A percentile compares a stretch with the other conserved stretches of the same genome.
Evolutionary conservation across 1,140 invertebrate genomes (phyloP).

Genomic region (Brachystomella parvula): DNA sequence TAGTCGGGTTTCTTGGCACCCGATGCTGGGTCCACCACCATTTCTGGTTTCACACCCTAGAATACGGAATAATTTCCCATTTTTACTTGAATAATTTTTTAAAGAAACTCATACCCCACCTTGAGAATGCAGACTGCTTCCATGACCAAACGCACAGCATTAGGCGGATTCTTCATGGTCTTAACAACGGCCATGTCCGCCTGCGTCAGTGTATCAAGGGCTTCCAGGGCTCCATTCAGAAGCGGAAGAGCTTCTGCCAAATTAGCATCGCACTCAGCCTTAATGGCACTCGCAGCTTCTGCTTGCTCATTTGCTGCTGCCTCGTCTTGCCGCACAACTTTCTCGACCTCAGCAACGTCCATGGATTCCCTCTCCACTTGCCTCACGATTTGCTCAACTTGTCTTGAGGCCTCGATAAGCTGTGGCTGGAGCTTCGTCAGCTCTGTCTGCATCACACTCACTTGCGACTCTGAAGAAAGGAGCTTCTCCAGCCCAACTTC

Average conservation of each 20-base stretch:
- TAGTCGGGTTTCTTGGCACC: constrained; percentile 83
- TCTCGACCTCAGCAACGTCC: constrained; percentile 62
- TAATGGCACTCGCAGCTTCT: constrained; percentile 73
- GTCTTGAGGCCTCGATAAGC: constrained; percentile 70
- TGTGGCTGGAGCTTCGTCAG: constrained; percentile 78
- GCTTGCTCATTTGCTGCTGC: constrained; percentile 64
- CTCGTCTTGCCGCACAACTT: constrained; percentile 59
- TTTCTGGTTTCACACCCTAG: constrained; percentile 73
- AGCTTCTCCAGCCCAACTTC: constrained; percentile 79
- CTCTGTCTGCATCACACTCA: constrained; percentile 75
- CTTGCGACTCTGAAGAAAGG: constrained; percentile 70
- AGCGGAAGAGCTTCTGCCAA: constrained; percentile 88
- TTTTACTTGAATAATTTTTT: constrained; percentile 13
- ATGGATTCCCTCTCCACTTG: constrained; percentile 73
- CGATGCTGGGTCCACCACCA: constrained; percentile 60
- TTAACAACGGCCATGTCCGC: constrained; percentile 90
- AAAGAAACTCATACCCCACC: constrained; percentile 46
- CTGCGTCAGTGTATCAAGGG: constrained; percentile 82
- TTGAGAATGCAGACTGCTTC: constrained; percentile 91
- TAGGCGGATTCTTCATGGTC: constrained; percentile 95
- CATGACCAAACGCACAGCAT: constrained; percentile 87
- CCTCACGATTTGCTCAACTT: constrained; percentile 69
- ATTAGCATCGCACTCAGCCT: constrained; percentile 90
- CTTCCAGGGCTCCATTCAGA: constrained; percentile 76
- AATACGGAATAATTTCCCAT: constrained; percentile 23